Evolutionary conservation across 2,113 vertebrate genomes (phyloP).

Genomic region (Actenoides hombroni): DNA sequence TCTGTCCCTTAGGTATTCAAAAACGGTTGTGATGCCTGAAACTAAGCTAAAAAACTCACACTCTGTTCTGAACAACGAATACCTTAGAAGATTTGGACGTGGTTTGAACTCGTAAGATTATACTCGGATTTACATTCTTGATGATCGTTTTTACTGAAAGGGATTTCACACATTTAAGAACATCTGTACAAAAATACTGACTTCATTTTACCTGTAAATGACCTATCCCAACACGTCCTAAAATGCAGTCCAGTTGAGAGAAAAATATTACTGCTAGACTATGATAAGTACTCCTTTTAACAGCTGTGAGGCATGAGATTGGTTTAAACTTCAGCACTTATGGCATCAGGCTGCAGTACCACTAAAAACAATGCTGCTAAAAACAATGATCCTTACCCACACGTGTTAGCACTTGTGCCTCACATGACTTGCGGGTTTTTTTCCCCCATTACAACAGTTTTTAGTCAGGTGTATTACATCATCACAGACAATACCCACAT

Average conservation of each 20-base stretch:
- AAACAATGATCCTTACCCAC: neutral
- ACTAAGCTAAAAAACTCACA: fast-evolving
- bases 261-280: neutral
- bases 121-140: neutral
- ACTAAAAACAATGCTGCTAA: neutral
- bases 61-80: neutral
- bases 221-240: neutral
- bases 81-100: neutral
- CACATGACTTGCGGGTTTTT: neutral
- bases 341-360: neutral
- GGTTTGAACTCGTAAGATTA: neutral
- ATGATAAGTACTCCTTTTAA: neutral
- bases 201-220: neutral
- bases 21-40: neutral
- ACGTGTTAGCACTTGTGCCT: neutral
- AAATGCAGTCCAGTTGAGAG: neutral
- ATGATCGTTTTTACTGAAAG: neutral
- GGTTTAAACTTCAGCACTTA: neutral
- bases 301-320: fast-evolving
- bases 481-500: fast-evolving
- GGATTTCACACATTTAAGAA: neutral
- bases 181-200: neutral
- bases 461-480: neutral
- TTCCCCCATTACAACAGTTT: neutral
- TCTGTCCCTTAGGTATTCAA: neutral